Percentiles rank a stretch among this genome's conserved stretches.
Conservation (phyloP, 2,888 invertebrate genomes). For the Pristionchus exspectatus region DNA sequence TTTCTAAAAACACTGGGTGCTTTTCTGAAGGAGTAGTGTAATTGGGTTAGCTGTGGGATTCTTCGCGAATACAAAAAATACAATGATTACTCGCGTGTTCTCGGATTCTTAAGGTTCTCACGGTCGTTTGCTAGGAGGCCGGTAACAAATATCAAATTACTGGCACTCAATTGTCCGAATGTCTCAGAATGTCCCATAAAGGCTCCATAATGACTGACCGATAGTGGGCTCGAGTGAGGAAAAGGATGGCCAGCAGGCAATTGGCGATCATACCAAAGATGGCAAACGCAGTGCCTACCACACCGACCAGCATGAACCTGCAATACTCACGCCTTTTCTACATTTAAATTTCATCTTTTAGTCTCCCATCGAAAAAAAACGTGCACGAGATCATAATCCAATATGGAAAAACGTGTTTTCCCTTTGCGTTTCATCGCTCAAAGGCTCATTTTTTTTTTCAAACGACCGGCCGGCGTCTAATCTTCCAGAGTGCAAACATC, state of each 20-base stretch:
- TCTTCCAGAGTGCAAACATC: neutral
- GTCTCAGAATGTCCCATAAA: neutral
- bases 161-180: neutral
- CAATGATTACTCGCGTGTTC: neutral
- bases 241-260: slow-evolving; percentile 72
- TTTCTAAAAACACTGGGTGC: neutral
- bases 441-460: neutral
- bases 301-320: slow-evolving; percentile 51
- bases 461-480: neutral
- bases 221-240: slow-evolving; percentile 72
- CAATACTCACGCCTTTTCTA: no score
- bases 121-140: neutral
- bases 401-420: neutral
- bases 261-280: slow-evolving; percentile 76
- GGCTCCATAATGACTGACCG: slow-evolving; percentile 57
- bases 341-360: neutral
- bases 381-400: slow-evolving; percentile 9
- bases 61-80: neutral
- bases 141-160: neutral
- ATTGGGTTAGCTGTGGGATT: neutral
- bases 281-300: slow-evolving; percentile 64
- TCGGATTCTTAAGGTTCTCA: neutral
- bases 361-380: no score
- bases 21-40: neutral
- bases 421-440: neutral